A percentile compares a stretch with the other conserved stretches of the same genome.
These are phyloP conservation scores for Drosophila equinoxialis DNA, from an alignment of 1,140 invertebrate species.

Conservation along the genomic window DNA sequence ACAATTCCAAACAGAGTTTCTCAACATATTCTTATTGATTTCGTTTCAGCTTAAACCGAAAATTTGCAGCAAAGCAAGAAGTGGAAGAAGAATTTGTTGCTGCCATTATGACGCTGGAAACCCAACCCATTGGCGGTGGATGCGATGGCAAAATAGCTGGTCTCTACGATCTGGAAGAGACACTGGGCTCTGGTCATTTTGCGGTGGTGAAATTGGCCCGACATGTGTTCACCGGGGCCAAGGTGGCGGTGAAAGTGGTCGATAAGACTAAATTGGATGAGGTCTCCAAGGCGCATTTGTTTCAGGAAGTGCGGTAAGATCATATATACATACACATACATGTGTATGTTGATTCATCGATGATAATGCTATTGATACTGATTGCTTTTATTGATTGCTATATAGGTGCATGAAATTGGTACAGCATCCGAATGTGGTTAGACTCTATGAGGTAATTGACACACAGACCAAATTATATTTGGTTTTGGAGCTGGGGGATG, in stretches of 20 bases:
- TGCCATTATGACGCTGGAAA: constrained; percentile 70
- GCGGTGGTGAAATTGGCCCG: constrained; percentile 99
- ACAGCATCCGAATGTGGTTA: constrained; percentile 98
- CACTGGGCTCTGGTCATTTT: constrained; percentile 97
- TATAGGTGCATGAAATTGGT: constrained; percentile 98
- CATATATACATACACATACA: background rate
- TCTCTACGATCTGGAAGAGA: constrained; percentile 97
- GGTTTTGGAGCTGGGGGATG: constrained; percentile 99
- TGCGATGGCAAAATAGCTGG: constrained; percentile 97
- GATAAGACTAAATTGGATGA: constrained; percentile 99
- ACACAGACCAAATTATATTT: constrained; percentile 98
- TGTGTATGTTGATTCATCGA: too few relatives aligned
- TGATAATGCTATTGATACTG: background rate
- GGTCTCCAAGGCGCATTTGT: constrained; percentile 97
- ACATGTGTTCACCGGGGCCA: constrained; percentile 99
- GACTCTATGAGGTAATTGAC: constrained; percentile 99
- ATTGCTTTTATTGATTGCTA: background rate
- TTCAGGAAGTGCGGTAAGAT: constrained; percentile 91
- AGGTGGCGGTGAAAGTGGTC: constrained; percentile 97
- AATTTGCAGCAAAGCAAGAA: background rate
- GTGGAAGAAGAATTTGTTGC: constrained; percentile 9
- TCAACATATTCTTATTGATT: background rate
- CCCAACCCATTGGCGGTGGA: constrained; percentile 71
- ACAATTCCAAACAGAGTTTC: constrained; percentile 19
- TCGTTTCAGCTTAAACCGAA: constrained; percentile 32